A percentile compares a stretch with the other conserved stretches of the same genome.
phyloP scores from a whole-genome alignment of 1,140 invertebrate genomes.

The Trachymyrmex cornetzi region DNA sequence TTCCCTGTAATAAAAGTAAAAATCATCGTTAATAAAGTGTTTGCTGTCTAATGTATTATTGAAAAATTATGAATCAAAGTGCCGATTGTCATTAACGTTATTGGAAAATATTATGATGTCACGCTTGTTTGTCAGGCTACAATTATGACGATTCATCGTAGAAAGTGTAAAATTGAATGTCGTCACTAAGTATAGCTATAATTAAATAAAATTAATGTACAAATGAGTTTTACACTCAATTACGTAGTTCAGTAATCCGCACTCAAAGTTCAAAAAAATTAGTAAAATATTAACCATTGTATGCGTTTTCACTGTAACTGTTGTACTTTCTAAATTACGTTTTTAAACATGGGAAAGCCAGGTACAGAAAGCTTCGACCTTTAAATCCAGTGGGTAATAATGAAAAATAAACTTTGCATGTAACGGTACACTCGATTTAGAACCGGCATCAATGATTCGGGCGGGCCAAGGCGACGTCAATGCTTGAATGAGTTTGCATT shows the following conservation, averaged over 20 bases:
- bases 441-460: slow-evolving; percentile 10
- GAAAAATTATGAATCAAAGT: neutral
- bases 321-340: slow-evolving; percentile 8
- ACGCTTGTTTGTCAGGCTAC: neutral
- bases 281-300: neutral
- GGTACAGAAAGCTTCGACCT: neutral
- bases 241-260: neutral
- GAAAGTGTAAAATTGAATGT: neutral
- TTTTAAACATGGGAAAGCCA: neutral
- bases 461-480: slow-evolving; percentile 41
- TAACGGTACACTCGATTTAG: slow-evolving; percentile 22
- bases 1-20: neutral
- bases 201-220: neutral
- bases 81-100: neutral
- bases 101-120: neutral
- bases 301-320: neutral
- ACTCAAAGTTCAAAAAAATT: neutral
- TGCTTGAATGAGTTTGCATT: slow-evolving; percentile 49
- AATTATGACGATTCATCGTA: neutral
- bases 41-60: neutral
- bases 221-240: neutral
- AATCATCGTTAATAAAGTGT: neutral
- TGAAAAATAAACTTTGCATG: slow-evolving; percentile 25
- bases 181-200: neutral
- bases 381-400: slow-evolving; percentile 3